These are phyloP conservation scores for Artibeus lituratus DNA, from an alignment of 2,797 vertebrate genomes.

Conservation along the genomic window DNA sequence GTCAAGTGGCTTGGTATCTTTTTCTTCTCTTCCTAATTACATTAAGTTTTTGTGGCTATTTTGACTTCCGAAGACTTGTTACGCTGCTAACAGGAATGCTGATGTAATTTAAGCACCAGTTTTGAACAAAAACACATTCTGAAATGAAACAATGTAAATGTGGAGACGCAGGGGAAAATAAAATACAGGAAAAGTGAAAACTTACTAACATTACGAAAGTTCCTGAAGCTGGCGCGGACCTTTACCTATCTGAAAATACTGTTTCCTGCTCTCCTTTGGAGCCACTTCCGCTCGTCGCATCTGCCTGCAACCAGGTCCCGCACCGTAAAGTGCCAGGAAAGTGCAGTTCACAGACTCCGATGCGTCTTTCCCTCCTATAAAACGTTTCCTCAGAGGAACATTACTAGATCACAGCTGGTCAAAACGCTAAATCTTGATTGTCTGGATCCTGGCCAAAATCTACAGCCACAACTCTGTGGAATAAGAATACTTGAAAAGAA, in stretches of 20 bases:
- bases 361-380: conserved; percentile 74
- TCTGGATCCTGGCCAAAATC: conserved; percentile 78
- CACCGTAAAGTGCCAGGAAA: conserved; percentile 49
- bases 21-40: neutral
- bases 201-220: neutral
- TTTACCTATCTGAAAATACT: neutral
- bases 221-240: neutral
- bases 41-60: neutral
- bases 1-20: neutral
- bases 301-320: conserved; percentile 57
- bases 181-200: conserved; percentile 35
- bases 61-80: neutral
- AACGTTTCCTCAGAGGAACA: conserved; percentile 79
- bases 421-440: conserved; percentile 80
- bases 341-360: conserved; percentile 69
- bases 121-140: conserved; percentile 8
- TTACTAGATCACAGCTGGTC: conserved; percentile 82
- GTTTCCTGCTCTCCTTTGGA: neutral
- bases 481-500: conserved; percentile 72
- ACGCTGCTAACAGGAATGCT: neutral
- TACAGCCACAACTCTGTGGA: conserved; percentile 76
- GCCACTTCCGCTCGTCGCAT: conserved; percentile 56
- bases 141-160: neutral
- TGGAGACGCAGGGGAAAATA: neutral
- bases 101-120: neutral